phyloP scores from a whole-genome alignment of 2,888 invertebrate species.

The Ryuthela nishihirai region DNA sequence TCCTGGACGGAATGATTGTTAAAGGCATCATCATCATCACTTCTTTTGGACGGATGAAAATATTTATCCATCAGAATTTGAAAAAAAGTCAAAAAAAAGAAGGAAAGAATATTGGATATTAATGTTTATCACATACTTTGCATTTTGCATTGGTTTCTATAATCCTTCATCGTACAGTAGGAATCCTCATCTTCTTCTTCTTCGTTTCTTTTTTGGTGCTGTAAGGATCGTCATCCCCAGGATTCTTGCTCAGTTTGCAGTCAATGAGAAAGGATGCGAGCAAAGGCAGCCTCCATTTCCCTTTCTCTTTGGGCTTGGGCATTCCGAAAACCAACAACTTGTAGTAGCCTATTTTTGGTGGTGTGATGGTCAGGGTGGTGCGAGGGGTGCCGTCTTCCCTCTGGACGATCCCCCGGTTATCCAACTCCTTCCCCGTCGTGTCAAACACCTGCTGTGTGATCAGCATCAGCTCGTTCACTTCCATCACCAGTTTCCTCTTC shows the following conservation, averaged over 20 bases:
- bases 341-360: slow-evolving; percentile 44
- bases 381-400: slow-evolving; percentile 41
- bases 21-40: too few species aligned
- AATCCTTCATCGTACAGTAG: slow-evolving; percentile 19
- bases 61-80: too few species aligned
- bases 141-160: too few species aligned
- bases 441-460: slow-evolving; percentile 42
- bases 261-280: slow-evolving; percentile 44
- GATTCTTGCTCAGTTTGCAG: slow-evolving; percentile 42
- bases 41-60: too few species aligned
- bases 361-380: slow-evolving; percentile 41
- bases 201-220: slow-evolving; percentile 21
- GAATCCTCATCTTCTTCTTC: slow-evolving; percentile 19
- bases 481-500: slow-evolving; percentile 42
- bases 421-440: slow-evolving; percentile 42
- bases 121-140: too few species aligned
- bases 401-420: slow-evolving; percentile 38
- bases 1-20: too few species aligned
- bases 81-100: too few species aligned
- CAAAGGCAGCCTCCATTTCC: slow-evolving; percentile 43
- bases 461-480: slow-evolving; percentile 39
- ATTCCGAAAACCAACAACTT: slow-evolving; percentile 44
- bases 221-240: slow-evolving; percentile 38
- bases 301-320: slow-evolving; percentile 44
- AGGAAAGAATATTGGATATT: too few species aligned